phyloP scores from a whole-genome alignment of 2,113 vertebrate genomes.

The Talpa occidentalis region DNA sequence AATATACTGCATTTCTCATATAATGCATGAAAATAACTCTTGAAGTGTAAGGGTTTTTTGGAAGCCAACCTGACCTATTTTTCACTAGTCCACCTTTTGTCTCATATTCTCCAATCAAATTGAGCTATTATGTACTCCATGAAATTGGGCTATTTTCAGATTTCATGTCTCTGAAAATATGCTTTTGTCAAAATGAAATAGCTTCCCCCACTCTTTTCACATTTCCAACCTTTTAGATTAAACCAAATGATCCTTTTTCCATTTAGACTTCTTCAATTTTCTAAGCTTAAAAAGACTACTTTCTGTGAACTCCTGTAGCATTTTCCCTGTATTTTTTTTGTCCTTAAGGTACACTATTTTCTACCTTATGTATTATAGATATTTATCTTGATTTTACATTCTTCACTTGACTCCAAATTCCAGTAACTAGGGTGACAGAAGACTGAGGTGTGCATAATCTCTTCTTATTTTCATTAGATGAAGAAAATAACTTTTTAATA shows the following conservation, averaged over 20 bases:
- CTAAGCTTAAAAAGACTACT: not conserved
- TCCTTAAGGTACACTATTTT: not conserved
- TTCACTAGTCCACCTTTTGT: not conserved
- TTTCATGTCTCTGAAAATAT: slow-evolving; percentile 45
- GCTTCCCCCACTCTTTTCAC: not conserved
- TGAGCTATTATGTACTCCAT: not conserved
- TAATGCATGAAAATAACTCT: not conserved
- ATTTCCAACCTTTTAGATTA: not conserved
- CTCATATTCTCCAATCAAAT: slow-evolving; percentile 27
- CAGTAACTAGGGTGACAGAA: not conserved
- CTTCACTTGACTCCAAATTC: not conserved
- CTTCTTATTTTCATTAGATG: not conserved
- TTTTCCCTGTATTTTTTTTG: not conserved
- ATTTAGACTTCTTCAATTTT: not conserved
- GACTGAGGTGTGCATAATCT: not conserved
- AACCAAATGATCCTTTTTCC: not conserved
- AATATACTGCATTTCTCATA: not conserved
- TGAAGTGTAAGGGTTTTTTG: not conserved
- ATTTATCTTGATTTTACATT: not conserved
- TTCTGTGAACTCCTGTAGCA: not conserved
- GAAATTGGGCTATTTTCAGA: slow-evolving; percentile 33
- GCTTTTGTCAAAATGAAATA: slow-evolving; percentile 37
- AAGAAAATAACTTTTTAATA: not conserved
- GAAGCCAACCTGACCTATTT: not conserved
- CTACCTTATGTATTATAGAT: not conserved